Evolutionary conservation across 2,888 invertebrate genomes (phyloP), one percentile per base, ranked within the genome.

Genomic region (Carabus problematicus): DNA sequence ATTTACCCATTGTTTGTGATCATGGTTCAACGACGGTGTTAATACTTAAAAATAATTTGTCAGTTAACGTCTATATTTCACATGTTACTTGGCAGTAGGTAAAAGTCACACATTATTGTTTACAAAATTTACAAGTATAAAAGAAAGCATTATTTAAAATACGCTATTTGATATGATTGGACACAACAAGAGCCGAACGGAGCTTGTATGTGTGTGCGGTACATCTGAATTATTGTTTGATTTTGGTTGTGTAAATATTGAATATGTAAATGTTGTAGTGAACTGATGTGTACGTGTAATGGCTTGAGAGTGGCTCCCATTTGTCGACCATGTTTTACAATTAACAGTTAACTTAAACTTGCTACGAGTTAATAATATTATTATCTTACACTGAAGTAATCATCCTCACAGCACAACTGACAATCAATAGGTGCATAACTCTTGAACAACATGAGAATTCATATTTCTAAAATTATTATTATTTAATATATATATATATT

Each of bases 311-410:
- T 62, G 43, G 42, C 69, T 69, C 61, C 69, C 9, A 69, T 69
- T 61, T 62, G 69, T 55, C 55, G 69, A 69, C 62, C 69, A 69
- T 62, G 42, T 69, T 69, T 69, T 69, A 69, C 69, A 62, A 62
- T 49, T 67, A 67, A 69, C 69, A 69, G 69, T 62, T 45, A 61
- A 62, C 69, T 69, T 69, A 62, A 62, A 61, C 54, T 42, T 61
- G 43, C 69, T 69, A 69, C 29, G 8, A 54, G 16, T 29, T 56
- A 52, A 45, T 59, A 59, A 59, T 69, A 61, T 62, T 62, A 69
- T 55, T 69, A 69, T 69, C 69, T 69, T 69, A 69, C 69, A 69
- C 62, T 62, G 49, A 69, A 69, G 62, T 69, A 56, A 43, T 60
- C 42, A 56, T 59, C 59, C 59, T 59, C 66, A 42, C 40, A 42